phyloP scores from a whole-genome alignment of 2,888 invertebrate genomes.

The Meteorus cinctellus region DNA sequence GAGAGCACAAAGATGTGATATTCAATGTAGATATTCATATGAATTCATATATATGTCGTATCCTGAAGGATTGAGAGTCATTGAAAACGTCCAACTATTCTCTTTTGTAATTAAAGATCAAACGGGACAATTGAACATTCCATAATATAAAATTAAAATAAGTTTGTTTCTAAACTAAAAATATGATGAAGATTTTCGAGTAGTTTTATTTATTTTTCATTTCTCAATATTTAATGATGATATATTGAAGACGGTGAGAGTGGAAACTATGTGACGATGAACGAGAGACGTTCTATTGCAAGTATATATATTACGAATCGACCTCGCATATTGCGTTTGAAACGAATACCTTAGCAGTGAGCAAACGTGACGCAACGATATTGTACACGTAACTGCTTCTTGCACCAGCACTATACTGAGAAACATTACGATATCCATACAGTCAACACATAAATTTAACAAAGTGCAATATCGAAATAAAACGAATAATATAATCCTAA shows the following conservation, averaged over 20 bases:
- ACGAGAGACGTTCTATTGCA: constrained; percentile 1
- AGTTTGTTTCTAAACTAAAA: too few species aligned
- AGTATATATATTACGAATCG: constrained; percentile 23
- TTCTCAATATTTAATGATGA: not conserved
- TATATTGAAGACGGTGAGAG: too few species aligned
- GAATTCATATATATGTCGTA: constrained; percentile 3
- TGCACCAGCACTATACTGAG: constrained; percentile 42
- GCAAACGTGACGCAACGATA: constrained; percentile 45
- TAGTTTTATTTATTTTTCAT: too few species aligned
- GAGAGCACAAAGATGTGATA: constrained; percentile 38
- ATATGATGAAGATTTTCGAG: too few species aligned
- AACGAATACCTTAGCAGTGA: constrained; percentile 39
- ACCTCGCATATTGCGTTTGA: constrained; percentile 41
- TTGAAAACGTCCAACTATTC: not conserved
- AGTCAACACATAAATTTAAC: constrained; percentile 25
- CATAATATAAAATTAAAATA: too few species aligned
- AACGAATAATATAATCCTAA: too few species aligned
- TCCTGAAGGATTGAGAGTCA: constrained; percentile 1
- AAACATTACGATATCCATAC: constrained; percentile 35
- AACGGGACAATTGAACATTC: too few species aligned
- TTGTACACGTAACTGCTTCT: constrained; percentile 49
- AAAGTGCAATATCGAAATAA: not conserved
- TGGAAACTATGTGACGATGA: too few species aligned
- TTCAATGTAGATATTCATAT: constrained; percentile 10
- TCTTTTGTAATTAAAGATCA: not conserved